Percentiles rank a stretch among this genome's conserved stretches.
phyloP scores from a whole-genome alignment of 2,888 invertebrate genomes.

The Oscheius myriophilus region DNA sequence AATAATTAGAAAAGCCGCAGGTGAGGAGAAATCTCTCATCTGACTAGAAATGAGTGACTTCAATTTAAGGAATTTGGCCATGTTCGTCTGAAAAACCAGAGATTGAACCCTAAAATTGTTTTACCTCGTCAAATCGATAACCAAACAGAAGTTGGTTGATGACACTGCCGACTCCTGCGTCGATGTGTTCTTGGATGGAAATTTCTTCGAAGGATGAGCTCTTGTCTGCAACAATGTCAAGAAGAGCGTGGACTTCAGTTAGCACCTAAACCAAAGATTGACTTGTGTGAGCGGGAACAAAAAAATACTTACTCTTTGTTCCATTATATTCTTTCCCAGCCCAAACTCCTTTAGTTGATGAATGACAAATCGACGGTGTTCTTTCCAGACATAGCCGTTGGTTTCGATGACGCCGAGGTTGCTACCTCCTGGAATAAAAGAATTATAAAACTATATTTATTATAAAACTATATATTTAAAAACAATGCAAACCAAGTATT shows the following conservation, averaged over 20 bases:
- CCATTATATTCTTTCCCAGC: slow-evolving; percentile 50
- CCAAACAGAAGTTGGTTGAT: slow-evolving; percentile 48
- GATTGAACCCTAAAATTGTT: background rate
- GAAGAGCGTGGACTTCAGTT: slow-evolving; percentile 30
- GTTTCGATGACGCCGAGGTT: slow-evolving; percentile 38
- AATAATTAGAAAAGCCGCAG: slow-evolving; percentile 22
- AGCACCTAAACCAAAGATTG: slow-evolving; percentile 32
- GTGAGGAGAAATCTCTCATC: slow-evolving; percentile 20
- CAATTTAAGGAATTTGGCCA: slow-evolving; percentile 32
- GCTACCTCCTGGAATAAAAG: slow-evolving; percentile 25
- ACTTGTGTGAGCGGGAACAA: too few species aligned
- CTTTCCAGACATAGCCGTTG: slow-evolving; percentile 44
- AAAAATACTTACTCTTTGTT: slow-evolving; percentile 27
- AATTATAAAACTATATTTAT: too few species aligned
- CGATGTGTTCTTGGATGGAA: slow-evolving; percentile 32
- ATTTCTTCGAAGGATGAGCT: slow-evolving; percentile 21
- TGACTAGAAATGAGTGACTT: slow-evolving; percentile 33
- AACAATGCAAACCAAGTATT: too few species aligned
- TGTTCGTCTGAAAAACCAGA: slow-evolving; percentile 26
- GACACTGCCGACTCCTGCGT: slow-evolving; percentile 39
- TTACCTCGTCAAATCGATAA: slow-evolving; percentile 42
- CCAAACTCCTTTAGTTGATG: slow-evolving; percentile 46
- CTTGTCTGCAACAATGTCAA: slow-evolving; percentile 13
- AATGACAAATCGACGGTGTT: slow-evolving; percentile 43
- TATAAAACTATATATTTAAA: too few species aligned